Evolutionary conservation across 2,797 vertebrate species (phyloP).

Genomic region (Sylvia borin): DNA sequence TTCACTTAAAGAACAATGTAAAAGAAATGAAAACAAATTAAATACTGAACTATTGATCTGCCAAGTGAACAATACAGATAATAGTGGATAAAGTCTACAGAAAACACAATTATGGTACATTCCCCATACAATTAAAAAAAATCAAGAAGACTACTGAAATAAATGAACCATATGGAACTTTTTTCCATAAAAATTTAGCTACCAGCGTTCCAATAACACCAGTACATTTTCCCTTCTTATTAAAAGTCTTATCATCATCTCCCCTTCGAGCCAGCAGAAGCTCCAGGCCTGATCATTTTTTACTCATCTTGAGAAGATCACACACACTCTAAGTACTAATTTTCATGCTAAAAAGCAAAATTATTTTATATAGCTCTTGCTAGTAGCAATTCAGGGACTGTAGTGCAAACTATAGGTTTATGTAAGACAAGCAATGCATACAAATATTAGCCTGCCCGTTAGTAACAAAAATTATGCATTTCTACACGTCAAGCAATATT

Average conservation of each 20-base stretch:
- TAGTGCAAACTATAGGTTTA: neutral
- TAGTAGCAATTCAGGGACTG: neutral
- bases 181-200: neutral
- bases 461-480: neutral
- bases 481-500: neutral
- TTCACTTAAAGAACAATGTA: neutral
- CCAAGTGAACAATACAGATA: neutral
- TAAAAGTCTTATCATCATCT: neutral
- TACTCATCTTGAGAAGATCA: neutral
- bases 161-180: neutral
- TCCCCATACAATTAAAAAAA: neutral
- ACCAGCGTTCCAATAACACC: neutral
- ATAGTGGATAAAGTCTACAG: neutral
- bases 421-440: neutral
- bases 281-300: neutral
- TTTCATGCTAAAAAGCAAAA: neutral
- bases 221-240: neutral
- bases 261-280: neutral
- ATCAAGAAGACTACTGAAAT: neutral
- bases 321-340: neutral
- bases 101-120: neutral
- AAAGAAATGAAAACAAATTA: neutral
- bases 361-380: neutral
- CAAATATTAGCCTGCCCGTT: neutral
- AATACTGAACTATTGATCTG: neutral